Evolutionary conservation across 2,888 invertebrate species (phyloP), one percentile per base, ranked within the genome.

Genomic region (Cyrtodaria siliqua): DNA sequence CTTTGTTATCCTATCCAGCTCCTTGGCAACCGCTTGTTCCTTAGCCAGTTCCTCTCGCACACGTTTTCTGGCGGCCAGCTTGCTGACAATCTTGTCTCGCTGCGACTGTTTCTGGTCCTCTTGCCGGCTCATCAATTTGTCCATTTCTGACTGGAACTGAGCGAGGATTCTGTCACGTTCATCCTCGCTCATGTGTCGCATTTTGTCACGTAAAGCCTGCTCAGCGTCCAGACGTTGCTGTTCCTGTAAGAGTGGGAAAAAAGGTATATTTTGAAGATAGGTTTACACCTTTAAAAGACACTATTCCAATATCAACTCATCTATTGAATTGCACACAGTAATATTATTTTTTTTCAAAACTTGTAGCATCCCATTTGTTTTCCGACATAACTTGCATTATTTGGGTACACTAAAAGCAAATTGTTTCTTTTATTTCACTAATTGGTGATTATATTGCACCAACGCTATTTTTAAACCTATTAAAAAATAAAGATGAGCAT

Each of bases 11-110:
- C 87, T 77, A 66, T 91, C 87, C 63, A 92, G 83, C 61, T 92
- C 92, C 29, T 84, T 83, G 40, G 86, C 76, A 14, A 92, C 90
- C 6, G 89, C 90, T 40, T 83, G 79, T 59, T 91, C 91, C 67
- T 88, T 89, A 27, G 75, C 85, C 38, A 90, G 75, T 71, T 91
- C 90, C 63, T 91, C 91, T 52, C 82, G 80, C 84, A 92, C 86
- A n/a, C 91, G 83, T 77, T 89, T 91, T n/a, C 87, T 84, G 6
- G 91, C 91, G 0, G 90, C 91, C 44, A 91, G 78, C 72, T 91
- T 91, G 12, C 91, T 90, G 33, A 87, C 82, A 29, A 91, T 78
- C 60, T 86, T 86, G 81, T 92, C 92, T 24, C 83, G 70, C 71
- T 88, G 87, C 27, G 68, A 63, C 38, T 79, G 78, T 38, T 75